Evolutionary conservation across 1,140 invertebrate genomes (phyloP).

Genomic region (Habropoda laboriosa): DNA sequence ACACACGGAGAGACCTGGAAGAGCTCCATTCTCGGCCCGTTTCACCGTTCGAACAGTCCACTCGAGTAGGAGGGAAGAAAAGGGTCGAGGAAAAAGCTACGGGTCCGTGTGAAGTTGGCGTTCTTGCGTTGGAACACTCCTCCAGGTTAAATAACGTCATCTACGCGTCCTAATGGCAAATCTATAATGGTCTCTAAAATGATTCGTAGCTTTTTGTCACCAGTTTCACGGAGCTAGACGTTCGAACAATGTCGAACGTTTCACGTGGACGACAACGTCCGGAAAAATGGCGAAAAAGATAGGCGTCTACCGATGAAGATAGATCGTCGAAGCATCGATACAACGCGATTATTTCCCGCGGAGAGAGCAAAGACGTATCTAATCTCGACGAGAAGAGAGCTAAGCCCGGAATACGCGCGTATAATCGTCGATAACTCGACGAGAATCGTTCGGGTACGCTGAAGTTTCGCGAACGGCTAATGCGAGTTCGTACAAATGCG

Average conservation of each 20-base stretch:
- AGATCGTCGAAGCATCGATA: conserved; percentile 51
- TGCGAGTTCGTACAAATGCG: conserved; percentile 2
- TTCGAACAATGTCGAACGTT: conserved; percentile 3
- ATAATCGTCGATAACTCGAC: conserved; percentile 47
- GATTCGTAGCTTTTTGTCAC: conserved; percentile 35
- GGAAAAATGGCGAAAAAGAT: conserved; percentile 5
- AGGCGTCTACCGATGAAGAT: conserved; percentile 29
- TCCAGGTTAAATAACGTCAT: conserved; percentile 64
- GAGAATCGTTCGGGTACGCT: not conserved
- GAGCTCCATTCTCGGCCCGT: conserved; percentile 37
- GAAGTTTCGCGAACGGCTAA: not conserved
- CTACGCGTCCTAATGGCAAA: conserved; percentile 66
- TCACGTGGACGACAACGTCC: conserved; percentile 28
- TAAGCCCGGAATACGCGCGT: conserved; percentile 23
- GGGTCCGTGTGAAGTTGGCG: not conserved
- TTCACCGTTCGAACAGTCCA: not conserved
- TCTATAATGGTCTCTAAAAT: conserved; percentile 62
- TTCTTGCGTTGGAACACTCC: conserved; percentile 24
- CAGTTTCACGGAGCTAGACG: not conserved
- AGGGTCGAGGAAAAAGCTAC: conserved; percentile 27
- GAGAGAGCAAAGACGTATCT: conserved; percentile 51
- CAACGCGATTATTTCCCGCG: conserved; percentile 61
- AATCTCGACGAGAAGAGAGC: conserved; percentile 54
- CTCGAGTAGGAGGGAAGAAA: not conserved
- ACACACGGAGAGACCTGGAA: conserved; percentile 13